phyloP scores from a whole-genome alignment of 2,113 vertebrate genomes.

The Agelaius tricolor region DNA sequence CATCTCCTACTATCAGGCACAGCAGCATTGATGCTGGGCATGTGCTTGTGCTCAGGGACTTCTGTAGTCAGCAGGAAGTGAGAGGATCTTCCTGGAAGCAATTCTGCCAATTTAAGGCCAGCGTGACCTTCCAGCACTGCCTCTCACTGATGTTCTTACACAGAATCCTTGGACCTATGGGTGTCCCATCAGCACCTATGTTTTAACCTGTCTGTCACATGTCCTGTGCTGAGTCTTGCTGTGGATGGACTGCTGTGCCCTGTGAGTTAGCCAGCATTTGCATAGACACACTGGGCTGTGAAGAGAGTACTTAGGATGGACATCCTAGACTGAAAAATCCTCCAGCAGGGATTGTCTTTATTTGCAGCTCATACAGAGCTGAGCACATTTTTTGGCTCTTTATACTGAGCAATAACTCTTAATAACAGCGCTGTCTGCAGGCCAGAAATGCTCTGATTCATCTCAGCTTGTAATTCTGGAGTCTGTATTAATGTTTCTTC shows the following conservation, averaged over 20 bases:
- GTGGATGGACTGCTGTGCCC: background rate
- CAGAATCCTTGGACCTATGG: background rate
- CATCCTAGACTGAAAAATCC: background rate
- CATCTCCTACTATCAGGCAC: background rate
- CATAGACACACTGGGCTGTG: background rate
- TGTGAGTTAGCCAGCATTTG: background rate
- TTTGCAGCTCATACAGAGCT: slow-evolving; percentile 18
- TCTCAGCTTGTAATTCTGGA: slow-evolving; percentile 45
- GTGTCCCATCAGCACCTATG: background rate
- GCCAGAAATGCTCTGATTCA: slow-evolving; percentile 54
- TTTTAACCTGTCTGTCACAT: background rate
- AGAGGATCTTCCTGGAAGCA: background rate
- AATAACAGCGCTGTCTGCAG: slow-evolving; percentile 40
- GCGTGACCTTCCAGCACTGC: background rate
- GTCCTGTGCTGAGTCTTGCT: background rate
- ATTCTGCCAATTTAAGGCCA: background rate
- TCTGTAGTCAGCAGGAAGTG: background rate
- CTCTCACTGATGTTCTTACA: background rate
- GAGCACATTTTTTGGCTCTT: slow-evolving; percentile 43
- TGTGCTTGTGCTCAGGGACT: background rate
- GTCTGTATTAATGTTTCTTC: slow-evolving; percentile 1
- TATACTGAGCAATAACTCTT: slow-evolving; percentile 34
- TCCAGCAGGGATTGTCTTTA: background rate
- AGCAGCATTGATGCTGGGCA: fast-evolving
- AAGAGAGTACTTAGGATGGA: background rate